Evolutionary conservation across 53 echinoderm and acorn worm genomes (phyloP).

Genomic region (Crossaster papposus): DNA sequence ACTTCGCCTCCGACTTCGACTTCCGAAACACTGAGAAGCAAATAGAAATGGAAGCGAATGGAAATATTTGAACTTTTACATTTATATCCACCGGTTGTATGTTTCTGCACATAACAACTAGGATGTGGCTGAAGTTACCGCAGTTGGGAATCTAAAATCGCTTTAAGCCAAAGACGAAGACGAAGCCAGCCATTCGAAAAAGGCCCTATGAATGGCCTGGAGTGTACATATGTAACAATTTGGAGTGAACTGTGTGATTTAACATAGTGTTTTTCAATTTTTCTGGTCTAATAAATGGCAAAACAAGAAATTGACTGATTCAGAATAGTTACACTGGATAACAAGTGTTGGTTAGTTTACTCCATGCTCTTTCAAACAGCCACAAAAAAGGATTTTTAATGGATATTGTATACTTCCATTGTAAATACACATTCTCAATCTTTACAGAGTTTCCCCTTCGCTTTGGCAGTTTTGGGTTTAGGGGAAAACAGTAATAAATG

Average conservation of each 20-base stretch:
- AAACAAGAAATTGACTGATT: not conserved
- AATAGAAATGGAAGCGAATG: no score
- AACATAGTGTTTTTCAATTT: not conserved
- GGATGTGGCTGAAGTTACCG: no score
- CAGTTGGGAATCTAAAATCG: no score
- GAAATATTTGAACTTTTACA: no score
- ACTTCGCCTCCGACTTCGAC: no score
- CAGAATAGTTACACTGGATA: slow-evolving; percentile 7
- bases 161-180: no score
- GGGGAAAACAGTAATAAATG: slow-evolving; percentile 27
- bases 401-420: slow-evolving; percentile 48
- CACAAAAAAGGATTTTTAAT: slow-evolving; percentile 33
- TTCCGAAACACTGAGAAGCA: no score
- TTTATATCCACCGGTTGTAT: no score
- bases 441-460: slow-evolving; percentile 32
- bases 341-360: not conserved
- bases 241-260: slow-evolving; percentile 29
- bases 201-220: not conserved
- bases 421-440: slow-evolving; percentile 49
- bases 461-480: slow-evolving; percentile 39
- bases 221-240: slow-evolving; percentile 17
- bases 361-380: not conserved
- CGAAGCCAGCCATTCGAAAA: no score
- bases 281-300: not conserved
- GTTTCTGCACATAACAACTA: no score